A percentile compares a stretch with the other conserved stretches of the same genome.
Conservation (phyloP, 2,113 vertebrate species). For the Globicephala melas region DNA sequence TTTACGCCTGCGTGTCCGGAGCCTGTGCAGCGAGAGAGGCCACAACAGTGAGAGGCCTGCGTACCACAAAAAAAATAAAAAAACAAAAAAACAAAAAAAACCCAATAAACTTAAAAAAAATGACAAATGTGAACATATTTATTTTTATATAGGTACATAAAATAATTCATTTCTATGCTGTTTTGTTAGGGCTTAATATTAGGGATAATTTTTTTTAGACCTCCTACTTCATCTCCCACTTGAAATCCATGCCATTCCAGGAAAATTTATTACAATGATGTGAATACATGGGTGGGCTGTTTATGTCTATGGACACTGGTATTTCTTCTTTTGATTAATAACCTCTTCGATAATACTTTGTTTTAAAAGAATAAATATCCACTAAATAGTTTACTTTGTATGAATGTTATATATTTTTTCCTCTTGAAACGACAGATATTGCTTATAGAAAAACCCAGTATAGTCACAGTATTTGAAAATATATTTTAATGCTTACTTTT, state of each 20-base stretch:
- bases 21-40: too few species aligned
- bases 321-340: conserved; percentile 17
- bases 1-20: neutral
- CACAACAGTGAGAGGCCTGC: too few species aligned
- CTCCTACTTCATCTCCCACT: neutral
- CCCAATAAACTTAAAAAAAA: neutral
- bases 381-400: neutral
- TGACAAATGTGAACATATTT: neutral
- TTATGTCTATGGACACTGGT: neutral
- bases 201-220: conserved; percentile 12
- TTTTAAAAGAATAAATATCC: conserved; percentile 7
- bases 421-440: conserved; percentile 8
- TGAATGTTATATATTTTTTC: neutral
- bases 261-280: neutral
- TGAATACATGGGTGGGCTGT: neutral
- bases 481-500: conserved; percentile 28
- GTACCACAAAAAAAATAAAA: too few species aligned
- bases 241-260: neutral
- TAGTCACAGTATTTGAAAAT: neutral
- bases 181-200: neutral
- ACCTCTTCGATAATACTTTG: neutral
- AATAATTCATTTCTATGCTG: neutral
- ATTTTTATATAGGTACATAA: neutral
- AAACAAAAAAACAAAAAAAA: too few species aligned
- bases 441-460: neutral